Base-by-base conservation (phyloP, 2,888 invertebrate genomes). In the Scrobipalpa costella region DNA sequence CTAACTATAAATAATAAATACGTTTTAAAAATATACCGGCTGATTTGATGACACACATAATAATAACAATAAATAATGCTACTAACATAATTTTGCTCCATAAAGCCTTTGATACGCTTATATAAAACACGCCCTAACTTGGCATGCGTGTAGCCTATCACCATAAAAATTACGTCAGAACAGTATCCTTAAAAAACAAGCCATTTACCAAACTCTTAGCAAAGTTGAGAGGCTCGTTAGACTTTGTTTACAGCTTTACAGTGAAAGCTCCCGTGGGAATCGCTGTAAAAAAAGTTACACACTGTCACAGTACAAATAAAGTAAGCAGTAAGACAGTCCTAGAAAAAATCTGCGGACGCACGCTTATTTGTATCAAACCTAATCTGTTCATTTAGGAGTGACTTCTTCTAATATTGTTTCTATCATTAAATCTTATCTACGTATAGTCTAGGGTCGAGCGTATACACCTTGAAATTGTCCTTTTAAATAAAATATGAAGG, bases 191-290 rank as follows among this genome's bases (percentile, higher is more conserved):
- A n/a, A 57, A 57, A 59, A 59, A 59, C 59, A 59, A n/a, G 47
- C 40, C 38, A 47, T 61, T 61, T 52, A 13, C 33, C 21, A n/a
- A 50, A 52, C 17, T 59, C 60, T 36, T 52, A 61, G 52, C 52
- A n/a, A 61, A 61, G 52, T 61, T 38, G 21, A 38, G 38, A 36
- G 50, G 47, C 57, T 58, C 63, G 52, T 63, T 58, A 62, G 27
- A 61, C 52, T 63, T 64, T 63, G 57, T 66, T 63, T 66, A 63
- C 61, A 63, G 57, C 63, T 36, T 36, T 57, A 63, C 36, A 63
- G 63, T 66, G 62, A 66, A 65, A 63, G 21, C 19, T 62, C 61
- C 55, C 55, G 21, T 55, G 38, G 21, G 61, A 58, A 59, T 52
- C 57, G 59, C 38, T 38, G 63, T 63, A 66, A 63, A 62, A 61